Base-by-base conservation (phyloP, 2,888 invertebrate genomes). In the Phengaris arion region DNA sequence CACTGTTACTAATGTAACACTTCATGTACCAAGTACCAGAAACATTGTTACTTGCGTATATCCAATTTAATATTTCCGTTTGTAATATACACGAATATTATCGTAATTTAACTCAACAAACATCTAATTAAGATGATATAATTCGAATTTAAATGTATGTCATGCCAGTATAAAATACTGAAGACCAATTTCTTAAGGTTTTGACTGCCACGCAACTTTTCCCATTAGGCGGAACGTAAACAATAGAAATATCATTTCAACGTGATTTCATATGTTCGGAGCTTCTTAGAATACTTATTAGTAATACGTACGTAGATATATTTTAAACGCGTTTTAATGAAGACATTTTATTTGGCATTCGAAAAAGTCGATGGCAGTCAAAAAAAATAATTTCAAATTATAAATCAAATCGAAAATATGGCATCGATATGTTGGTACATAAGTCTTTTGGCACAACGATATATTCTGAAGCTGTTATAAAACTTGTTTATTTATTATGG, bases 391-490 rank as follows among this genome's bases (percentile, higher is more conserved):
- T 51, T 72, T 72, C 35, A 54, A 52, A 54, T 22, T 68, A 35
- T 68, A 35, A 45, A 45, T 68, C 46, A 13, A 35, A 59, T 8
- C 8, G 69, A 48, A 69, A 69, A 72, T 72, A 72, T 72, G 72
- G 72, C 72, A 52, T 70, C 51, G 22, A 52, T 52, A 22, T 72
- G 22, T 72, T 52, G 10, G 52, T 51, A 48, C 48, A 46, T 70
- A 72, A 54, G 22, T 52, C 52, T 72, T 72, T 72, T 72, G 72
- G 72, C 72, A 72, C 72, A 45, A 64, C 13, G 64, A 64, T 70
- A 70, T 51, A 70, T 48, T 51, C 22, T 9, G 51, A 51, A 51
- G 70, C 22, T 46, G 69, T 15, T 70, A 2, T 51, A 70, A 70
- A 72, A 13, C 54, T 12, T 1, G 35, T 52, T 72, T 52, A 35